Base-by-base conservation (phyloP, 1,140 invertebrate species). In the Caenorhabditis brenneri region DNA sequence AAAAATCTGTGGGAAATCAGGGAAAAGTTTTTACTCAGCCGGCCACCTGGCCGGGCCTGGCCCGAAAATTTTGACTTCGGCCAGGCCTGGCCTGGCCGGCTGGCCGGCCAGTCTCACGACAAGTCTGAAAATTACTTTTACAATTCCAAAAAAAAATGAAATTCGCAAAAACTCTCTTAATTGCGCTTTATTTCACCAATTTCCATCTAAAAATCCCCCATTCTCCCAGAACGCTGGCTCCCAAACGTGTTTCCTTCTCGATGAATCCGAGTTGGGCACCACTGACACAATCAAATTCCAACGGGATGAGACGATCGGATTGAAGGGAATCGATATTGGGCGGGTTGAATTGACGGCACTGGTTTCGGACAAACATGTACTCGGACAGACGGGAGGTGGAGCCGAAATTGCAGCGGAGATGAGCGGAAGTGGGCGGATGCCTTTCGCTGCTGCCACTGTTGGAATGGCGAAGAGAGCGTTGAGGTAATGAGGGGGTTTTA, bases 291-390 rank as follows among this genome's bases (percentile, higher is more conserved):
- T 78, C 48, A 51, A 46, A 31, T 79, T 79, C 29, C 51, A n/a
- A 2, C 48, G 55, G 10, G 51, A 80, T 5, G 83, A 84, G 22
- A 84, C 83, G 48, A 12, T 84, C 29, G 83, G 83, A 49, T 27
- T 84, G 42, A 84, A 80, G 27, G 83, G 48, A 12, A 42, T 79
- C 15, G 78, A 84, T 24, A 58, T 83, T 42, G 65, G 74, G 10
- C n/a, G 31, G 36, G 42, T 79, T 31, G 48, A 79, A 7, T 1
- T 84, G 0, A 49, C 74, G 1, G 39, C 78, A 15, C 48, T 31
- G 7, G 53, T 84, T 15, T 80, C n/a, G 1, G 83, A 84, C 1
- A 15, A 79, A 53, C 80, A 80, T n/a, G 31, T 84, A 10, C 24
- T 84, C 0, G 83, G 78, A 16, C 22, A n/a, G 1, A 10, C 33